Conservation (phyloP, 2,113 vertebrate species). For the Macrotus californicus region DNA sequence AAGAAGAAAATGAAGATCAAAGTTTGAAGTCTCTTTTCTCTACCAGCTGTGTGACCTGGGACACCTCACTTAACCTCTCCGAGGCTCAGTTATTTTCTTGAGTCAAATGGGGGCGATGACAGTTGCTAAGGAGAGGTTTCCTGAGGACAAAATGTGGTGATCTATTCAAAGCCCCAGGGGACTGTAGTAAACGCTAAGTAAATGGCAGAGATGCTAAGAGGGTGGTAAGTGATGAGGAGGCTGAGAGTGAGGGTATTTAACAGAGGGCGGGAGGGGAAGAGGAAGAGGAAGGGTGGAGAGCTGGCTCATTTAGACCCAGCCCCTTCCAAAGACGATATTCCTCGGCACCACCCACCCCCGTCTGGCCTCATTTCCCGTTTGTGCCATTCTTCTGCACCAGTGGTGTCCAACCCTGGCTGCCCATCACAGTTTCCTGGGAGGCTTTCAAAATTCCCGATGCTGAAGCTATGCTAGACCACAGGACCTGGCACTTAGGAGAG, state of each 20-base stretch:
- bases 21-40: not conserved
- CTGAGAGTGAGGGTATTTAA: fast-evolving
- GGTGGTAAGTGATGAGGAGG: not conserved
- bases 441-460: not conserved
- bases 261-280: not conserved
- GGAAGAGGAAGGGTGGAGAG: not conserved
- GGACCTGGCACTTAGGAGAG: not conserved
- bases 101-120: not conserved
- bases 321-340: not conserved
- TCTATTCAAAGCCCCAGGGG: not conserved
- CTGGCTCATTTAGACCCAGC: not conserved
- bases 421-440: not conserved
- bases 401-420: not conserved
- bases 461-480: not conserved
- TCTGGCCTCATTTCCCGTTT: not conserved
- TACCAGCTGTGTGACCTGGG: not conserved
- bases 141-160: not conserved
- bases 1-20: not conserved
- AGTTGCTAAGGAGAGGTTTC: not conserved
- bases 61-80: not conserved
- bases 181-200: fast-evolving
- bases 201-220: not conserved
- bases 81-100: not conserved
- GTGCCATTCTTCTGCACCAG: not conserved
- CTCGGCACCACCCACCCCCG: not conserved